Conservation (phyloP, 2,888 invertebrate species). For the Melieria picta region DNA sequence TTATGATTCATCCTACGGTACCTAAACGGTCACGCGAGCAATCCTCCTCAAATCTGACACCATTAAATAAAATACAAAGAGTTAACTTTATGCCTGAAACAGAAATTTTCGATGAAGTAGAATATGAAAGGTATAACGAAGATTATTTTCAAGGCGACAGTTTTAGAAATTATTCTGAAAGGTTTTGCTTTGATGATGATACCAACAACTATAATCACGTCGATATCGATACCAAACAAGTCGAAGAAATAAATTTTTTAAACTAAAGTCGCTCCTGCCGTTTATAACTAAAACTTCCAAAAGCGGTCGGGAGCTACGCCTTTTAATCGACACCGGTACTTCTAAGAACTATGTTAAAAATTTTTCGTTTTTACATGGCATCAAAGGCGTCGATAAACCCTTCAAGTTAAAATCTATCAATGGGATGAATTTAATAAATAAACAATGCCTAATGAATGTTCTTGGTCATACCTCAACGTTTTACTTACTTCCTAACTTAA, state of each 20-base stretch:
- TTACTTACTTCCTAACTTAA: constrained; percentile 33
- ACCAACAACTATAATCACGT: background rate
- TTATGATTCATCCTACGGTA: background rate
- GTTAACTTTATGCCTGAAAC: constrained; percentile 16
- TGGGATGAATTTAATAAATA: background rate
- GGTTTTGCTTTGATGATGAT: background rate
- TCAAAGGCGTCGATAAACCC: constrained; percentile 29
- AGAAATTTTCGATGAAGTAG: background rate
- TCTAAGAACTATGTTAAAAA: constrained; percentile 37
- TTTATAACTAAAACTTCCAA: background rate
- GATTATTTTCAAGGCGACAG: background rate
- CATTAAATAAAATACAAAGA: background rate
- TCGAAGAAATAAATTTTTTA: background rate
- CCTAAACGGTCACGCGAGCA: constrained; percentile 8
- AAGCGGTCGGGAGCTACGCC: constrained; percentile 16
- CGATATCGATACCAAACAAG: background rate
- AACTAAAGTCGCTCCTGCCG: background rate
- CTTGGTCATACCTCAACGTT: constrained; percentile 19
- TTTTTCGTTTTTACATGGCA: background rate
- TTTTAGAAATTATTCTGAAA: background rate
- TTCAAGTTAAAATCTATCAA: background rate
- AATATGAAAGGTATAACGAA: too few relatives aligned
- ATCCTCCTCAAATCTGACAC: background rate
- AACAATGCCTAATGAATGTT: background rate
- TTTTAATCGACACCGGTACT: constrained; percentile 34